A percentile compares a stretch with the other conserved stretches of the same genome.
Conservation (phyloP, 2,113 vertebrate species). For the Todiramphus saurophagus region DNA sequence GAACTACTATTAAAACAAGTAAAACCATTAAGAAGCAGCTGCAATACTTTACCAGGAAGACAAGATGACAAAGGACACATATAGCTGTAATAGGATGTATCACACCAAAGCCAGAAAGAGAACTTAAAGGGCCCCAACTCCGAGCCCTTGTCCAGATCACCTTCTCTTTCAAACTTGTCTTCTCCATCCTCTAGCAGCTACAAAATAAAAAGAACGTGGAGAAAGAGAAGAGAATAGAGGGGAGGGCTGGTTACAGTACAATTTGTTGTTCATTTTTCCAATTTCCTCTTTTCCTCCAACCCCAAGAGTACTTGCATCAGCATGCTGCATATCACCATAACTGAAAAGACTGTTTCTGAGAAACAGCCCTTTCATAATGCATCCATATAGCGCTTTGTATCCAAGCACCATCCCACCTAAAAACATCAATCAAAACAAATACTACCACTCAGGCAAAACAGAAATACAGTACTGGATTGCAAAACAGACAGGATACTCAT, state of each 20-base stretch:
- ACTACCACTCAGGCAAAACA: background rate
- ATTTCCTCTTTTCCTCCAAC: background rate
- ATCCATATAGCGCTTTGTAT: background rate
- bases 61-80: background rate
- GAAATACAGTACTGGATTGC: conserved; percentile 25
- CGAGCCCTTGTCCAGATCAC: background rate
- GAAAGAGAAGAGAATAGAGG: background rate
- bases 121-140: background rate
- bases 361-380: background rate
- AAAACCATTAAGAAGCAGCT: background rate
- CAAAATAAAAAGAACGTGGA: background rate
- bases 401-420: background rate
- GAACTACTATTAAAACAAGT: background rate
- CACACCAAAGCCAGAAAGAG: background rate
- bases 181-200: background rate
- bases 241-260: background rate
- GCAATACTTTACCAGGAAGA: background rate
- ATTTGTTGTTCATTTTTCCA: background rate
- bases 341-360: background rate
- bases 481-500: conserved; percentile 47
- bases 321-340: background rate
- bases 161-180: background rate
- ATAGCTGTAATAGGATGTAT: background rate
- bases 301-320: background rate
- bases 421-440: conserved; percentile 45